phyloP scores from a whole-genome alignment of 2,888 invertebrate genomes.

The Heliconius cydno region DNA sequence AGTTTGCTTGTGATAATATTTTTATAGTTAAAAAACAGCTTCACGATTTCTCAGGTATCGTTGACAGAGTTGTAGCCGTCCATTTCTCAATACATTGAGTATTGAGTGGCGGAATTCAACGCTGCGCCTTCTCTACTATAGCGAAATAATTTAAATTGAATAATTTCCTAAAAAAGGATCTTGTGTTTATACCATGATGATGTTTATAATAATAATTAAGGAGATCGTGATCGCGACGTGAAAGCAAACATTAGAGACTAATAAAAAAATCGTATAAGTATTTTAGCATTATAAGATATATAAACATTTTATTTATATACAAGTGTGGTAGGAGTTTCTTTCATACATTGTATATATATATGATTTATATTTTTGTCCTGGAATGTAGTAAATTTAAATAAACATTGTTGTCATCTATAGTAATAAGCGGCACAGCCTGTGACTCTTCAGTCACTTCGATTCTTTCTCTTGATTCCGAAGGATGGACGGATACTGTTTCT shows the following conservation, averaged over 20 bases:
- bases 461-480: too few species aligned
- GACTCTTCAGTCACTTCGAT: too few species aligned
- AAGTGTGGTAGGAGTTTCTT: background rate
- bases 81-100: background rate
- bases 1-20: background rate
- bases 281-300: too few species aligned
- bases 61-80: background rate
- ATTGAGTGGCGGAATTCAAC: background rate
- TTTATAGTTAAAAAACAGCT: background rate
- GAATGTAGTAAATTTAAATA: background rate
- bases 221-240: too few species aligned
- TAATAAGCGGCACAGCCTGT: too few species aligned
- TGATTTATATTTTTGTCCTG: background rate
- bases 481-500: too few species aligned
- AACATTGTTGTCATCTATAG: too few species aligned
- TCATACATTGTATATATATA: slow-evolving; percentile 6
- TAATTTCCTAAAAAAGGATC: background rate
- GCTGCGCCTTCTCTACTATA: background rate
- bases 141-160: background rate
- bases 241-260: too few species aligned
- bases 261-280: too few species aligned
- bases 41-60: background rate
- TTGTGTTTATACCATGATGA: too few species aligned
- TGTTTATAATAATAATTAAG: too few species aligned
- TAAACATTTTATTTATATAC: too few species aligned